Percentiles rank a stretch among this genome's conserved stretches.
phyloP scores from a whole-genome alignment of 2,797 vertebrate genomes.

The Lagorchestes hirsutus region DNA sequence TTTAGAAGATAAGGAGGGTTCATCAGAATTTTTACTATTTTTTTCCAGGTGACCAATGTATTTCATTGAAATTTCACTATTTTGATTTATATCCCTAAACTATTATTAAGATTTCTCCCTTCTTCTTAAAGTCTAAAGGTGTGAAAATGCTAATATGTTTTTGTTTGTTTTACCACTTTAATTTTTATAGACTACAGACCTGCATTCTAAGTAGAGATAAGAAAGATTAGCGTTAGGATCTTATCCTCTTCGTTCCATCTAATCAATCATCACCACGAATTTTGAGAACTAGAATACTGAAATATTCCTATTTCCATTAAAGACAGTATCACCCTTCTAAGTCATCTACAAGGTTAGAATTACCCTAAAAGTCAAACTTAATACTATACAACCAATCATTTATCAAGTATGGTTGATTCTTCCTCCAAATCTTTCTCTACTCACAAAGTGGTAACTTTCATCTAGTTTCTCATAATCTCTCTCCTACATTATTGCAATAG shows the following conservation, averaged over 20 bases:
- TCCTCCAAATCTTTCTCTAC: neutral
- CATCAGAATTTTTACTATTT: neutral
- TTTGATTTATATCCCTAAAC: neutral
- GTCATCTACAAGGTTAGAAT: neutral
- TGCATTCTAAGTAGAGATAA: neutral
- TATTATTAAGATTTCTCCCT: neutral
- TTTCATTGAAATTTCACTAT: neutral
- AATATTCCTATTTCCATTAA: neutral
- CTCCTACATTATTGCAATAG: neutral
- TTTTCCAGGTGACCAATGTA: neutral
- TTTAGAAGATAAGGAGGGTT: neutral
- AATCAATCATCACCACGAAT: neutral
- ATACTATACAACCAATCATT: neutral
- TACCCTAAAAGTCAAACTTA: neutral
- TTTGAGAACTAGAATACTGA: neutral
- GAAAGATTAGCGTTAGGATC: neutral
- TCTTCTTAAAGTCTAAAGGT: too few relatives aligned
- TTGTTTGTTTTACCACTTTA: neutral
- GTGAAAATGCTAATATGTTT: neutral
- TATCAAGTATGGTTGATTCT: neutral
- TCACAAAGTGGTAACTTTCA: neutral
- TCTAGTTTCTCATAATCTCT: neutral
- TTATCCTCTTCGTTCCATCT: neutral
- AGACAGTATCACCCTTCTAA: neutral
- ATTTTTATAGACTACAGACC: neutral